These are phyloP conservation scores for Trematocara stigmaticum DNA, from an alignment of 2,113 vertebrate genomes.

Conservation along the genomic window DNA sequence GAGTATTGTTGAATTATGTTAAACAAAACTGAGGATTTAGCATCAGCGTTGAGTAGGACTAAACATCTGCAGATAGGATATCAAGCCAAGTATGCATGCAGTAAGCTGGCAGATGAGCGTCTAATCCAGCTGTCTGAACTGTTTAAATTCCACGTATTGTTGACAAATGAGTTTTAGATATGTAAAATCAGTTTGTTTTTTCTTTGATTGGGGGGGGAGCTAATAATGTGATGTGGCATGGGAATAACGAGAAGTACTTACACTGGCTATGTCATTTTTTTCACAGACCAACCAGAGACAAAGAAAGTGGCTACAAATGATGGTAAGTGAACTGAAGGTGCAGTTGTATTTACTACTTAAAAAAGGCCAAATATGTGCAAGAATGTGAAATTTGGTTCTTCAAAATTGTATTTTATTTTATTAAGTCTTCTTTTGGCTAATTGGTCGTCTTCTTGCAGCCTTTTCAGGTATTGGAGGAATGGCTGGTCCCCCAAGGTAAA, in stretches of 20 bases:
- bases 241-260: not conserved
- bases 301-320: slow-evolving; percentile 98
- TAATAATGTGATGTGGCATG: not conserved
- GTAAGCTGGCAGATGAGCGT: not conserved
- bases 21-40: not conserved
- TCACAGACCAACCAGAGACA: slow-evolving; percentile 95
- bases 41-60: not conserved
- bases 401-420: not conserved
- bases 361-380: not conserved
- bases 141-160: not conserved
- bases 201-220: not conserved
- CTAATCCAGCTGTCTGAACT: not conserved
- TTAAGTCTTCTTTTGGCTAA: not conserved
- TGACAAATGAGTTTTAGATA: not conserved
- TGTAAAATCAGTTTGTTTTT: not conserved
- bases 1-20: not conserved
- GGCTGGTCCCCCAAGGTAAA: slow-evolving; percentile 90
- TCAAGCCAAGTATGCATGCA: not conserved
- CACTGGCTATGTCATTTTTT: slow-evolving; percentile 1
- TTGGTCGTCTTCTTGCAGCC: slow-evolving; percentile 66
- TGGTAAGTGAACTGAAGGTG: slow-evolving; percentile 77
- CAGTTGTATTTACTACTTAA: not conserved
- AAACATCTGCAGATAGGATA: not conserved
- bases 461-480: slow-evolving; percentile 84
- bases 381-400: not conserved